These are phyloP conservation scores for Medauroidea extradentata DNA, from an alignment of 1,140 invertebrate species.

Conservation along the genomic window DNA sequence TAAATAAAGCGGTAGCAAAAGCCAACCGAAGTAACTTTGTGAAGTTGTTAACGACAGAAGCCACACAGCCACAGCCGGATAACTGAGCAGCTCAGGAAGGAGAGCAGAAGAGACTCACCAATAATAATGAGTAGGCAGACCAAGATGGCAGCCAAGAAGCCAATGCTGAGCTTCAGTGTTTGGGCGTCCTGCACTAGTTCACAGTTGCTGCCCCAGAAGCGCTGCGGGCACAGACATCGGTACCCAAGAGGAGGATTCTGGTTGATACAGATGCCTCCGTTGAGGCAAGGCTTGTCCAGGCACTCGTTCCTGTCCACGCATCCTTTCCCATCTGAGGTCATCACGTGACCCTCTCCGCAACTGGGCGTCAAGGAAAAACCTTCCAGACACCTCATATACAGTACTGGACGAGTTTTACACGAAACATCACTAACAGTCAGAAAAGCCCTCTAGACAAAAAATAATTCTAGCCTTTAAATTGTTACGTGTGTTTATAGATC, in stretches of 20 bases:
- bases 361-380: slow-evolving; percentile 48
- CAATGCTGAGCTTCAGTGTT: slow-evolving; percentile 89
- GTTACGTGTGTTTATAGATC: no score
- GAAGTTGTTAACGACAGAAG: no score
- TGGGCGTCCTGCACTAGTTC: slow-evolving; percentile 88
- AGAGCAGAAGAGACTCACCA: slow-evolving; percentile 59
- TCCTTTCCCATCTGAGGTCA: slow-evolving; percentile 81
- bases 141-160: slow-evolving; percentile 86
- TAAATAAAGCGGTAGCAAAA: no score
- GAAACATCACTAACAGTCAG: no score
- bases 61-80: no score
- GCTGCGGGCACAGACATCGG: slow-evolving; percentile 80
- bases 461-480: no score
- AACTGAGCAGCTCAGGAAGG: no score
- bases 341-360: slow-evolving; percentile 85
- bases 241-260: slow-evolving; percentile 78
- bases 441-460: no score
- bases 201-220: slow-evolving; percentile 92
- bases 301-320: slow-evolving; percentile 94
- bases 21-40: no score
- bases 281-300: slow-evolving; percentile 84
- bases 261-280: slow-evolving; percentile 85
- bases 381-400: no score
- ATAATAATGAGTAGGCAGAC: slow-evolving; percentile 92
- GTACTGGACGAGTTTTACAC: no score